phyloP scores from a whole-genome alignment of 2,888 invertebrate species.

The Idaea dimidiata region DNA sequence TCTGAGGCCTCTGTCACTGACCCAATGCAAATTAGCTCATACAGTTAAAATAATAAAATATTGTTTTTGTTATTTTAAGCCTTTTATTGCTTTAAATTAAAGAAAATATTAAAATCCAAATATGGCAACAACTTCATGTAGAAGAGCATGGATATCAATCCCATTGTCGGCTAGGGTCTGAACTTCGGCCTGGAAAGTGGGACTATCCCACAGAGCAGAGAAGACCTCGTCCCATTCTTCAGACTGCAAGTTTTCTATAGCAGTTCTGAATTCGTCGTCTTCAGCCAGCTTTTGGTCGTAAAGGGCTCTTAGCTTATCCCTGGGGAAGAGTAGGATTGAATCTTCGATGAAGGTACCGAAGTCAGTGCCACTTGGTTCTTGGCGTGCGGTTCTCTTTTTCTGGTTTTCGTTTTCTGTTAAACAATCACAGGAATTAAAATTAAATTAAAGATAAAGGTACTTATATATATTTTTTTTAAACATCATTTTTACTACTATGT shows the following conservation, averaged over 20 bases:
- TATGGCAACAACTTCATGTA: slow-evolving; percentile 48
- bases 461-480: too few species aligned
- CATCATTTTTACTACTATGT: too few species aligned
- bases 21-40: too few species aligned
- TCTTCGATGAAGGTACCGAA: slow-evolving; percentile 51
- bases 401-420: slow-evolving; percentile 25
- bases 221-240: slow-evolving; percentile 54
- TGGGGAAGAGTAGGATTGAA: slow-evolving; percentile 45
- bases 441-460: too few species aligned
- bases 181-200: slow-evolving; percentile 51
- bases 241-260: slow-evolving; percentile 54
- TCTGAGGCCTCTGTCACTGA: too few species aligned
- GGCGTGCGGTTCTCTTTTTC: slow-evolving; percentile 28
- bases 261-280: slow-evolving; percentile 52
- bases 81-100: not conserved
- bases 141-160: slow-evolving; percentile 40
- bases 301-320: slow-evolving; percentile 52
- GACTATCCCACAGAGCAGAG: slow-evolving; percentile 50
- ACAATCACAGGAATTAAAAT: too few species aligned
- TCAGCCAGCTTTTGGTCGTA: slow-evolving; percentile 56
- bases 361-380: slow-evolving; percentile 42
- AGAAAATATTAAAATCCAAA: slow-evolving; percentile 49
- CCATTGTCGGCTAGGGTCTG: slow-evolving; percentile 48
- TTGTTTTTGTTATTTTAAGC: not conserved
- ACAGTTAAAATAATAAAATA: not conserved